A percentile compares a stretch with the other conserved stretches of the same genome.
Conservation (phyloP, 2,113 vertebrate species). For the Dasyprocta punctata region DNA sequence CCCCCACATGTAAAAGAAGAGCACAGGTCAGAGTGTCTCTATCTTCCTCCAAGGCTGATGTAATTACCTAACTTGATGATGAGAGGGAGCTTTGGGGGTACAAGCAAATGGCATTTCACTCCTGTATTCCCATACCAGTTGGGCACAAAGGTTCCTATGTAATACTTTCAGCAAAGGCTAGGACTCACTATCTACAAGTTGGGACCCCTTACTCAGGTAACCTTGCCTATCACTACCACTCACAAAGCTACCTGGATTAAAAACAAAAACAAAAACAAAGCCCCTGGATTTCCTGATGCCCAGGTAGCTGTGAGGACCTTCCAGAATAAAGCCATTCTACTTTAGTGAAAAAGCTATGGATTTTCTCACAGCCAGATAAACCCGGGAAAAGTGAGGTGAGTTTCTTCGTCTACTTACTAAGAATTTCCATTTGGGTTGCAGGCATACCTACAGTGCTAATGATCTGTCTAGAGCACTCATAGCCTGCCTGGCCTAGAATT, state of each 20-base stretch:
- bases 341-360: neutral
- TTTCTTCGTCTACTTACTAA: neutral
- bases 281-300: neutral
- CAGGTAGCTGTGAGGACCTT: neutral
- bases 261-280: too few relatives aligned
- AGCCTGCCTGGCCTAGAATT: too few relatives aligned
- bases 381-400: neutral
- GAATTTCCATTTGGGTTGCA: neutral
- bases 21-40: neutral
- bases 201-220: neutral
- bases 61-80: neutral
- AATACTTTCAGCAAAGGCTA: neutral
- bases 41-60: neutral
- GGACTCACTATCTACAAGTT: neutral
- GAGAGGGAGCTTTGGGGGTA: neutral
- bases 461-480: neutral
- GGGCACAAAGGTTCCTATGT: neutral
- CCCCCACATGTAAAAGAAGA: neutral
- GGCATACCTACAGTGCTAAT: neutral
- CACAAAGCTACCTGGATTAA: neutral
- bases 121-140: neutral
- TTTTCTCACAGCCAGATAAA: neutral
- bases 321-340: neutral
- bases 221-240: neutral
- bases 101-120: neutral